These are phyloP conservation scores for Rhabditophanes sp. DNA, from an alignment of 2,888 invertebrate genomes.

Conservation along the genomic window DNA sequence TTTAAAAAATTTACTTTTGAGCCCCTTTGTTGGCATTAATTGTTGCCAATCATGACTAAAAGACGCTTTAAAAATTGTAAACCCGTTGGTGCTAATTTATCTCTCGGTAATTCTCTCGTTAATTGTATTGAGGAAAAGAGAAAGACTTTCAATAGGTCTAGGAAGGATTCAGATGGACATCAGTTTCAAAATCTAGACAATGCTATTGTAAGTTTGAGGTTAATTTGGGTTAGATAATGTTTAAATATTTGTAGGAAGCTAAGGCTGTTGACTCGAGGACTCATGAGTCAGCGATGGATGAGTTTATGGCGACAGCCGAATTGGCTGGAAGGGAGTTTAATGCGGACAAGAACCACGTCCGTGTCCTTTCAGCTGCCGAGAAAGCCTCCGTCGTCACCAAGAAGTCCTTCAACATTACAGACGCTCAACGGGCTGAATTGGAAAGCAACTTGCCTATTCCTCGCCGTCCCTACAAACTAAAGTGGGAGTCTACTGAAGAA, in stretches of 20 bases:
- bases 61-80: slow-evolving; percentile 28
- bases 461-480: slow-evolving; percentile 67
- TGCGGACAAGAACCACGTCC: slow-evolving; percentile 45
- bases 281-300: slow-evolving; percentile 55
- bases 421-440: too few relatives aligned
- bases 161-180: slow-evolving; percentile 4
- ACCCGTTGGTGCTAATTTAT: slow-evolving; percentile 33
- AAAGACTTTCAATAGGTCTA: slow-evolving; percentile 6
- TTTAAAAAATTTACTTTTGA: too few relatives aligned
- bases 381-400: slow-evolving; percentile 26
- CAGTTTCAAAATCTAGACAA: slow-evolving; percentile 3
- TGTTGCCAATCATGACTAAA: slow-evolving; percentile 28
- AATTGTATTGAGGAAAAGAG: slow-evolving; percentile 8
- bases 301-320: slow-evolving; percentile 83
- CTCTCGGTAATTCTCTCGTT: slow-evolving; percentile 31
- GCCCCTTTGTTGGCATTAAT: slow-evolving; percentile 1
- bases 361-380: slow-evolving; percentile 24
- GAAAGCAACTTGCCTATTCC: slow-evolving; percentile 63
- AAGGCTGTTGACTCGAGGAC: slow-evolving; percentile 35
- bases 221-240: background rate
- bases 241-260: slow-evolving; percentile 7
- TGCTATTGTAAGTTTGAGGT: slow-evolving; percentile 2
- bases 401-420: slow-evolving; percentile 19
- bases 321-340: slow-evolving; percentile 80
- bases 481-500: slow-evolving; percentile 61